phyloP scores from a whole-genome alignment of 2,797 vertebrate genomes.

The Borostomias antarcticus region DNA sequence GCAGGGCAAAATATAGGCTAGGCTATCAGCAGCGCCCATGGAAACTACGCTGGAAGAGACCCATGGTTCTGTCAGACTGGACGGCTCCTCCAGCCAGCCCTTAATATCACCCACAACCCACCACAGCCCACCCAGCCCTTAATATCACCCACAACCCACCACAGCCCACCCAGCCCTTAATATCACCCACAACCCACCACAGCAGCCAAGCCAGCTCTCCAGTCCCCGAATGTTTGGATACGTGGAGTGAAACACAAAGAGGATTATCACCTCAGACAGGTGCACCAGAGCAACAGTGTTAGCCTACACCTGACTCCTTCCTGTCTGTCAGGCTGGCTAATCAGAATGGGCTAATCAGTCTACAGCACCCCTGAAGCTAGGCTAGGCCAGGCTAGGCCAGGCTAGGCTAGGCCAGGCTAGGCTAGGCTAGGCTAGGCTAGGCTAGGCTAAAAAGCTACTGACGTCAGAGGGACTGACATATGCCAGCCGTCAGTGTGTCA shows the following conservation, averaged over 20 bases:
- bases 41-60: constrained; percentile 57
- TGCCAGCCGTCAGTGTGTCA: constrained; percentile 73
- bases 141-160: neutral
- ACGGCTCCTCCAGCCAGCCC: neutral
- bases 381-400: constrained; percentile 29
- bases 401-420: neutral
- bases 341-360: too few species aligned
- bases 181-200: neutral
- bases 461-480: constrained; percentile 68
- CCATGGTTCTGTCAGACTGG: neutral
- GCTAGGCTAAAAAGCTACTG: constrained; percentile 55
- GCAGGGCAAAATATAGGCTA: constrained; percentile 51
- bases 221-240: too few species aligned
- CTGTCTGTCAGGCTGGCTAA: too few species aligned
- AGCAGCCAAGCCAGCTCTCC: too few species aligned
- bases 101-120: neutral
- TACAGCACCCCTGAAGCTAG: constrained; percentile 24
- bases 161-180: neutral
- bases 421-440: neutral
- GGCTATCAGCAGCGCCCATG: constrained; percentile 47
- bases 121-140: neutral
- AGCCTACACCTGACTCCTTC: too few species aligned
- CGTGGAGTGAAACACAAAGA: too few species aligned
- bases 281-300: too few species aligned
- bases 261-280: too few species aligned